A percentile compares a stretch with the other conserved stretches of the same genome.
Evolutionary conservation across 30 jellyfish, hydroid and myxozoan species (phyloP).

Genomic region (Cassiopea xamachana): DNA sequence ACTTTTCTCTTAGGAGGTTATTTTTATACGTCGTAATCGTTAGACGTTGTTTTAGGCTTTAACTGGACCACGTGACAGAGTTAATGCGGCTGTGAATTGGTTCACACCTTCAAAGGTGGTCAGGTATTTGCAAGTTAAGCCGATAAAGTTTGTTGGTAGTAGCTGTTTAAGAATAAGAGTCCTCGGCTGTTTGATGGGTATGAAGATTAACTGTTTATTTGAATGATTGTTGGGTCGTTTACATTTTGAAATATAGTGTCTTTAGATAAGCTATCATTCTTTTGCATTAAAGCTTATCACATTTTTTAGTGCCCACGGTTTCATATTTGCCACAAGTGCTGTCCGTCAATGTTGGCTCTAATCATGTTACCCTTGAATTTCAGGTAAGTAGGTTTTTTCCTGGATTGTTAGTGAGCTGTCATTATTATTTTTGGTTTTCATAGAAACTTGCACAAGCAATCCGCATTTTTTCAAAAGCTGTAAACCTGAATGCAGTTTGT

Average conservation of each 20-base stretch:
- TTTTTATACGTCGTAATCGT: too few relatives aligned
- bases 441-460: too few relatives aligned
- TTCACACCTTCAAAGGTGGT: background rate
- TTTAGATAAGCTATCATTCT: background rate
- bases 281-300: background rate
- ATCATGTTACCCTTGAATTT: background rate
- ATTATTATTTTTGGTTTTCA: too few relatives aligned
- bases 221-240: background rate
- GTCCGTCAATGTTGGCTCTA: background rate
- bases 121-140: slow-evolving; percentile 19
- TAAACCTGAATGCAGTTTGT: too few relatives aligned
- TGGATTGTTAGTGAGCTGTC: background rate
- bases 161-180: slow-evolving; percentile 27
- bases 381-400: background rate
- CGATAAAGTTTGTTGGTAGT: slow-evolving; percentile 22
- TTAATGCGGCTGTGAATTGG: slow-evolving; percentile 17
- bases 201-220: background rate
- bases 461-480: too few relatives aligned
- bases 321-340: background rate
- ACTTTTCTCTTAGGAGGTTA: too few relatives aligned
- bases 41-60: background rate
- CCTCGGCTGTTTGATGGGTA: slow-evolving; percentile 32
- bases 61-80: slow-evolving; percentile 10
- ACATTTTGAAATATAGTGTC: background rate
- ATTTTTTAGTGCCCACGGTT: background rate